Percentiles rank a stretch among this genome's conserved stretches.
These are phyloP conservation scores for Argynnis bischoffii DNA, from an alignment of 2,888 invertebrate species.

Conservation along the genomic window DNA sequence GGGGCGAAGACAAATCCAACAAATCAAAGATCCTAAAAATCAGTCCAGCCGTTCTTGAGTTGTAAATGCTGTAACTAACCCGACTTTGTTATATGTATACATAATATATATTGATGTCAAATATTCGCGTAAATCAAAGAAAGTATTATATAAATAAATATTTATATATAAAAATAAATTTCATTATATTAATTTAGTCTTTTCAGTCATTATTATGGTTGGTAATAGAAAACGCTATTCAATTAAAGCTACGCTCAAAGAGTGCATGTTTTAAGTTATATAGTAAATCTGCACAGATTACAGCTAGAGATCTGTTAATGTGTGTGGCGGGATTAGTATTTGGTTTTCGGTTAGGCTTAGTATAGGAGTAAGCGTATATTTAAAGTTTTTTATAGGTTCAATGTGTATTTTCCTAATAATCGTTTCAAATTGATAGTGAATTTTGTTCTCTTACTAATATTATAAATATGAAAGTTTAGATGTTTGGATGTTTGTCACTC, in stretches of 20 bases:
- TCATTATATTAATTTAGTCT: conserved; percentile 14
- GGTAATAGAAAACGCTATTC: conserved; percentile 49
- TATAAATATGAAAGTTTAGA: too few relatives aligned
- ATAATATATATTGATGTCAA: too few relatives aligned
- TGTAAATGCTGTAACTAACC: too few relatives aligned
- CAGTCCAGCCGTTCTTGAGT: too few relatives aligned
- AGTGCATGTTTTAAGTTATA: conserved; percentile 50
- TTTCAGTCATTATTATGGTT: conserved; percentile 40
- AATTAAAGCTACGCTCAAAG: conserved; percentile 67
- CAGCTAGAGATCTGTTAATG: conserved; percentile 69
- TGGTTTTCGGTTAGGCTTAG: conserved; percentile 59
- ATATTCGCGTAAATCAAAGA: too few relatives aligned
- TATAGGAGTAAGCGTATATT: conserved; percentile 28
- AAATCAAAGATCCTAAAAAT: too few relatives aligned
- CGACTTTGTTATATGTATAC: too few relatives aligned
- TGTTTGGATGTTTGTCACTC: too few relatives aligned
- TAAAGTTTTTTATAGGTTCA: neutral
- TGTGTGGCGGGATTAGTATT: conserved; percentile 76
- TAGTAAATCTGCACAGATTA: conserved; percentile 56
- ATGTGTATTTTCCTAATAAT: neutral
- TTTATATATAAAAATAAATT: conserved; percentile 13
- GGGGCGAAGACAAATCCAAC: too few relatives aligned
- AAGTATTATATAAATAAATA: too few relatives aligned
- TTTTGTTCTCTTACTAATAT: too few relatives aligned
- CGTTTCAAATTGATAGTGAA: neutral